Conservation (phyloP, 2,113 vertebrate genomes). For the Myxocyprinus asiaticus region DNA sequence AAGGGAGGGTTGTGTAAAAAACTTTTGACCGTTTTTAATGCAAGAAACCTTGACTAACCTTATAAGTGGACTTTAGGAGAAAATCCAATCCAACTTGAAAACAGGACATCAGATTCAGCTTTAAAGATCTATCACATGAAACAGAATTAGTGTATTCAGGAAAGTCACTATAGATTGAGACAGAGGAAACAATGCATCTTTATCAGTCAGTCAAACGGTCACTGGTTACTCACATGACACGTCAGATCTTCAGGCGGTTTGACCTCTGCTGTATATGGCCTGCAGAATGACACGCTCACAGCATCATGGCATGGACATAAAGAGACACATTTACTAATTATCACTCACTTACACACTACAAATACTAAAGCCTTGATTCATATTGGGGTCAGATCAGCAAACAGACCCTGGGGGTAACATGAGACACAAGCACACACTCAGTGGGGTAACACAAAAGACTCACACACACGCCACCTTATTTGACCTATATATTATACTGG, state of each 20-base stretch:
- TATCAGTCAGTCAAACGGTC: not conserved
- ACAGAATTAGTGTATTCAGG: not conserved
- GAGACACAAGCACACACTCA: not conserved
- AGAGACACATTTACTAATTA: not conserved
- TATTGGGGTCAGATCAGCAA: not conserved
- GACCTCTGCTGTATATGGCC: not conserved
- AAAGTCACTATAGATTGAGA: not conserved
- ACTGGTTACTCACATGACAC: conserved; percentile 22
- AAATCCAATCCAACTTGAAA: not conserved
- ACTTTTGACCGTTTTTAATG: no score
- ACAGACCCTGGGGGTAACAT: conserved; percentile 26
- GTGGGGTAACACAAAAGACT: no score
- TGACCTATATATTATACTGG: conserved; percentile 9
- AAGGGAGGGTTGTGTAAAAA: no score
- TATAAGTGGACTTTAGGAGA: no score
- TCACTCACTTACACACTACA: not conserved
- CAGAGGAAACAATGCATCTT: conserved; percentile 20
- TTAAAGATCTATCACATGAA: not conserved
- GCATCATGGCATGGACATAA: not conserved
- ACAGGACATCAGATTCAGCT: not conserved
- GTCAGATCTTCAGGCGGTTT: not conserved
- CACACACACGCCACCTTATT: not conserved
- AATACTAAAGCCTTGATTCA: conserved; percentile 9
- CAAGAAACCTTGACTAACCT: no score
- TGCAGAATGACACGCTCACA: not conserved